A percentile compares a stretch with the other conserved stretches of the same genome.
Evolutionary conservation across 2,797 vertebrate species (phyloP).

Genomic region (Muscicapa striata): DNA sequence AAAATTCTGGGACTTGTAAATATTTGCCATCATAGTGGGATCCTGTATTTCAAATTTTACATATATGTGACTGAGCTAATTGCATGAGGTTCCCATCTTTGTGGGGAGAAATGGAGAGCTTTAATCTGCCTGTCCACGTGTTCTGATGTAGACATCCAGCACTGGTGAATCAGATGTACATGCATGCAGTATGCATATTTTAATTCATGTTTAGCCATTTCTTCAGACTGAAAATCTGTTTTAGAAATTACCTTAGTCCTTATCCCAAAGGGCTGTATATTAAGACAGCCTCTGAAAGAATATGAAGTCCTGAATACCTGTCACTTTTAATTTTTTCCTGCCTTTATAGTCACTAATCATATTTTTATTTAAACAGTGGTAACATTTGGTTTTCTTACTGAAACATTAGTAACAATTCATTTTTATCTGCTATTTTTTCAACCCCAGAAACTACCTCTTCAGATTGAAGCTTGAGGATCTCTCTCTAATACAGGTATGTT

Average conservation of each 20-base stretch:
- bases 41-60: neutral
- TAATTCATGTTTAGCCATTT: neutral
- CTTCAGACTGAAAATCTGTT: neutral
- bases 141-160: neutral
- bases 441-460: constrained; percentile 94
- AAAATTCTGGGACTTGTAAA: neutral
- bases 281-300: neutral
- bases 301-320: neutral
- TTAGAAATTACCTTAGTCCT: neutral
- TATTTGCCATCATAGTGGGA: rapidly evolving
- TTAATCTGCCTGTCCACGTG: neutral
- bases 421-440: constrained; percentile 20
- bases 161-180: neutral
- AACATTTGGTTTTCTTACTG: neutral
- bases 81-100: rapidly evolving
- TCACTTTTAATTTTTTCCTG: neutral
- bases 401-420: neutral
- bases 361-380: neutral
- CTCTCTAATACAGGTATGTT: constrained; percentile 93
- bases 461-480: constrained; percentile 92
- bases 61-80: neutral
- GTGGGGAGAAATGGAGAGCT: neutral
- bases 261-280: neutral
- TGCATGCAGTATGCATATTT: neutral
- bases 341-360: neutral